Conservation (phyloP, 2,797 vertebrate species). For the Bucorvus abyssinicus region DNA sequence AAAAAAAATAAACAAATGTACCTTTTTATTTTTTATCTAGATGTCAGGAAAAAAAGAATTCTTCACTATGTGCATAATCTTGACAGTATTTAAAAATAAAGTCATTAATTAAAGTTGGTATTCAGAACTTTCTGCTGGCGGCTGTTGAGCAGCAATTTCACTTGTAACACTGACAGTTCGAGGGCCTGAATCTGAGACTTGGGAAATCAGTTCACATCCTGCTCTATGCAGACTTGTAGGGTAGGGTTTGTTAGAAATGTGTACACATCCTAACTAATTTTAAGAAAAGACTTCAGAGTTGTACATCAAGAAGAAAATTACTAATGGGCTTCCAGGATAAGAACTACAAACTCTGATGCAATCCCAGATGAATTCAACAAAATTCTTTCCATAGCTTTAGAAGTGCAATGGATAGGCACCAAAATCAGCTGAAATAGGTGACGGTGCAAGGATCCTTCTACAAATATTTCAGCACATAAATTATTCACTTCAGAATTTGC, state of each 20-base stretch:
- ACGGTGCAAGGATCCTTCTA: not conserved
- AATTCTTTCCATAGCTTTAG: not conserved
- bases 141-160: not conserved
- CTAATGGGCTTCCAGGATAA: not conserved
- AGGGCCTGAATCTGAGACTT: not conserved
- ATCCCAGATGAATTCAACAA: not conserved
- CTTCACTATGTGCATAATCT: not conserved
- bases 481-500: not conserved
- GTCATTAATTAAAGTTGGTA: not conserved
- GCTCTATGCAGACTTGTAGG: not conserved
- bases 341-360: not conserved
- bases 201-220: not conserved
- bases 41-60: not conserved
- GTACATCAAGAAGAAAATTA: not conserved
- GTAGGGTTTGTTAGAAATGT: not conserved
- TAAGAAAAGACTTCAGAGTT: not conserved
- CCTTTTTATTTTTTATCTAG: not conserved
- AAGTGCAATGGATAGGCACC: not conserved
- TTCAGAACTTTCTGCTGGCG: slow-evolving; percentile 1
- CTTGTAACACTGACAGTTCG: not conserved
- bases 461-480: not conserved
- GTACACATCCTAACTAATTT: not conserved
- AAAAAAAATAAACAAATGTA: not conserved
- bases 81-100: not conserved
- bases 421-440: not conserved